Base-by-base conservation (phyloP, 2,113 vertebrate species). In the Trochalopteron elliotii region DNA sequence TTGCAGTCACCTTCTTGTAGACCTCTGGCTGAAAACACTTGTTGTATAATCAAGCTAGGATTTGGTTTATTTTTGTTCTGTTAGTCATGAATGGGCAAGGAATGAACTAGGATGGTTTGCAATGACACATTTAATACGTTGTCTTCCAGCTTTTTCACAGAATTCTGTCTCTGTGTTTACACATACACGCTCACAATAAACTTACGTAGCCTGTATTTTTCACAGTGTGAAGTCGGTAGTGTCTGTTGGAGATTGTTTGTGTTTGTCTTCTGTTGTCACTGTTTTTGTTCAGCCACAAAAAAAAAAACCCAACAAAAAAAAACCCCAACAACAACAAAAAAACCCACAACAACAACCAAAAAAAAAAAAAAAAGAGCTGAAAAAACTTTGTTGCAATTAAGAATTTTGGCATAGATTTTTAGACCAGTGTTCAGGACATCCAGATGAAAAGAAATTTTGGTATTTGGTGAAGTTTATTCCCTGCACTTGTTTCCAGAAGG, bases 61-160 rank as follows among this genome's bases (percentile, higher is more conserved):
- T 86, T 83, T 69, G n/a, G 30, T 59, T 95, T 68, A 63, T 78
- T 91, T 94, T 92, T 56, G 25, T 89, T 57, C 71, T 52, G 18
- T 94, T 94, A 88, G 44, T 86, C 65, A 74, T 83, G 60, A 94
- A 95, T 90, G 63, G 60, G 55, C 96, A 89, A 87, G 88, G 88
- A 95, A 93, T 27, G 79, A 91, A 70, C 56, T 74, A 91, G 59
- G 20, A 74, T 72, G 13, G 50, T 37, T 89, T 93, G 35, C 9
- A 63, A 76, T 86, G 79, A 87, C 87, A 93, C 93, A 61, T 93
- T 82, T 93, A 93, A 49, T 87, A 35, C n/a, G 35, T 40, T 69
- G 53, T 85, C 47, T 55, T 91, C 44, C 69, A 82, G 61, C 30
- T 91, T 94, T 81, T 94, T 53, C 63, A 75, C 25, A 82, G 82